Percentiles rank a stretch among this genome's conserved stretches.
Evolutionary conservation across 2,797 vertebrate species (phyloP).

Genomic region (Poeciliopsis paucimaculata): DNA sequence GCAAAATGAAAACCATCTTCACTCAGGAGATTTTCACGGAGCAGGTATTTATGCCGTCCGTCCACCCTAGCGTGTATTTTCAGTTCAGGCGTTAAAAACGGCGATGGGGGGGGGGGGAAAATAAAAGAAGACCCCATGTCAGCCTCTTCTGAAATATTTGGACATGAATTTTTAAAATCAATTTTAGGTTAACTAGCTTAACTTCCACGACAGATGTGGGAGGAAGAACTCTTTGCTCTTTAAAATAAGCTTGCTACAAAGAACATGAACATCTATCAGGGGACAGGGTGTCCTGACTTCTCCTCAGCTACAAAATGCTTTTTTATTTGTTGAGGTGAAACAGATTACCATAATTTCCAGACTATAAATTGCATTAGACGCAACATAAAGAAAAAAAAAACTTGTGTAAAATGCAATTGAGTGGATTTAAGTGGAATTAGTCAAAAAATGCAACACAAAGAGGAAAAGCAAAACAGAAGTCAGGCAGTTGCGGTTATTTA

Average conservation of each 20-base stretch:
- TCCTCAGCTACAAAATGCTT: background rate
- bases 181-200: background rate
- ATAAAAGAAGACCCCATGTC: background rate
- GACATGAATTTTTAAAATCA: background rate
- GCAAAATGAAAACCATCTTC: slow-evolving; percentile 99
- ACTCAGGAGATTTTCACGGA: slow-evolving; percentile 99
- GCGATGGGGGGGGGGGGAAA: background rate
- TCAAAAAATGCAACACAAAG: too few relatives aligned
- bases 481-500: too few relatives aligned
- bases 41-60: slow-evolving; percentile 82
- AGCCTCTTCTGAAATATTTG: background rate
- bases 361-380: background rate
- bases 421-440: too few relatives aligned
- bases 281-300: background rate
- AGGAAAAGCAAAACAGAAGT: too few relatives aligned
- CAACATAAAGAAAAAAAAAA: background rate
- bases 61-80: background rate
- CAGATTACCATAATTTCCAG: background rate
- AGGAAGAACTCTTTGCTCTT: background rate
- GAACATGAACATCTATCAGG: background rate
- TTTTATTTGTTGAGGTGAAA: background rate
- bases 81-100: background rate
- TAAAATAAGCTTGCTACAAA: background rate
- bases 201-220: background rate
- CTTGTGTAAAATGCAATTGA: too few relatives aligned